Conservation (phyloP, 2,113 vertebrate species). For the Catharus fuscescens region DNA sequence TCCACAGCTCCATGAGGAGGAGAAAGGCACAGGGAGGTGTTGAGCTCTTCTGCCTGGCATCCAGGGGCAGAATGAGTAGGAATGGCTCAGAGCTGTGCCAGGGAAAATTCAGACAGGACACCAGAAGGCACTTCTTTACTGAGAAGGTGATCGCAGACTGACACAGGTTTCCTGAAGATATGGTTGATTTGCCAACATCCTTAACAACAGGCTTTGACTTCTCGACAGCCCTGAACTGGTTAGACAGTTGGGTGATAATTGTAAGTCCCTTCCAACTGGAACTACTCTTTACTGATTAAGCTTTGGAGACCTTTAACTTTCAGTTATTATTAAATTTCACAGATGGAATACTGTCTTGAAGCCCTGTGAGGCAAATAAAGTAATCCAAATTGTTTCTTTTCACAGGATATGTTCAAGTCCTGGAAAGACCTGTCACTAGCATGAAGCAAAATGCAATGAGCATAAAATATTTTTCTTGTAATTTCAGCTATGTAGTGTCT, state of each 20-base stretch:
- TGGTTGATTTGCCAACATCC: fast-evolving
- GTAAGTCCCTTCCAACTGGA: not conserved
- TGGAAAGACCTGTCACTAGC: not conserved
- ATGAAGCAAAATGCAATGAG: not conserved
- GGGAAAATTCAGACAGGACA: not conserved
- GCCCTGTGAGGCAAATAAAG: not conserved
- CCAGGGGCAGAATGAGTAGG: not conserved
- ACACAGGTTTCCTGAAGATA: not conserved
- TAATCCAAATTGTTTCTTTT: not conserved
- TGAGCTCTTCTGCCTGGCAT: not conserved
- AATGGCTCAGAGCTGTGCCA: not conserved
- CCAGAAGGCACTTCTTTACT: not conserved
- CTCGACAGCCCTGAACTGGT: not conserved
- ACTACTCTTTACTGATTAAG: not conserved
- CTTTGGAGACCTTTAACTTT: not conserved
- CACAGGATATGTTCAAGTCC: not conserved
- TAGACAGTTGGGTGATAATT: not conserved
- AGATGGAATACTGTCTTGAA: not conserved
- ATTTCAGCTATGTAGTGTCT: not conserved
- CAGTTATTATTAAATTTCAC: not conserved
- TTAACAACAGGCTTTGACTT: not conserved
- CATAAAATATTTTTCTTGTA: constrained; percentile 1
- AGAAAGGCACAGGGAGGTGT: not conserved
- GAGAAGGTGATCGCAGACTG: not conserved
- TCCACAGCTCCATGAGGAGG: not conserved